Evolutionary conservation across 2,797 vertebrate species (phyloP), one percentile per base, ranked within the genome.

Genomic region (Pygocentrus nattereri): DNA sequence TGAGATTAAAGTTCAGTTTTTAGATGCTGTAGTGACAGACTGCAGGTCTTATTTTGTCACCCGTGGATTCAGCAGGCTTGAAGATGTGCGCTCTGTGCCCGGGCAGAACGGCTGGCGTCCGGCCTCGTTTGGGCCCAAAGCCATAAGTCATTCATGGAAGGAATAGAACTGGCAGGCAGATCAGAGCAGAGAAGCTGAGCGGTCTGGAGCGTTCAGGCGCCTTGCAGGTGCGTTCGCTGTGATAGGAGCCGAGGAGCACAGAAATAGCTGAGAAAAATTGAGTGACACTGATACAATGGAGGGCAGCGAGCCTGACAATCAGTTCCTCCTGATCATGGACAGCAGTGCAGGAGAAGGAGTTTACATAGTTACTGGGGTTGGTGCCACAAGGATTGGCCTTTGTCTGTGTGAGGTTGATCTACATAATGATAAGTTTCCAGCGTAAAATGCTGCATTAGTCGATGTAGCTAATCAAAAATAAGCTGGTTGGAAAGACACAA

Each of bases 191-290:
- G 74, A 70, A 67, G 73, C 54, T 44, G 47, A 64, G 49, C 25
- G 78, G 69, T 74, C 65, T 75, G 77, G 54, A 59, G 64, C 27
- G 62, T 79, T 54, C 21, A 77, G 84, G 76, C 76, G 76, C 79
- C 79, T 78, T 62, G 49, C 61, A 44, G 76, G 76, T 82, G 71
- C 61, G 78, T 50, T 59, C 70, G 61, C 54, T 7, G 64, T 62
- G 38, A 76, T 64, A 71, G 44, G 52, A 56, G 70, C 27, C 49
- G 16, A 74, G 64, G 78, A 79, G 80, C 41, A 58, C 82, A 83
- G 80, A 84, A 86, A 87, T 80, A 85, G 81, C 61, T 8, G 18
- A 73, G 78, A 65, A 62, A 76, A 80, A 87, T 87, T 56, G 77
- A 88, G 69, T 64, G 77, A 74, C 79, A 86, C 80, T 79, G 72